A percentile compares a stretch with the other conserved stretches of the same genome.
phyloP scores from a whole-genome alignment of 2,797 vertebrate genomes.

The Falco berigora region DNA sequence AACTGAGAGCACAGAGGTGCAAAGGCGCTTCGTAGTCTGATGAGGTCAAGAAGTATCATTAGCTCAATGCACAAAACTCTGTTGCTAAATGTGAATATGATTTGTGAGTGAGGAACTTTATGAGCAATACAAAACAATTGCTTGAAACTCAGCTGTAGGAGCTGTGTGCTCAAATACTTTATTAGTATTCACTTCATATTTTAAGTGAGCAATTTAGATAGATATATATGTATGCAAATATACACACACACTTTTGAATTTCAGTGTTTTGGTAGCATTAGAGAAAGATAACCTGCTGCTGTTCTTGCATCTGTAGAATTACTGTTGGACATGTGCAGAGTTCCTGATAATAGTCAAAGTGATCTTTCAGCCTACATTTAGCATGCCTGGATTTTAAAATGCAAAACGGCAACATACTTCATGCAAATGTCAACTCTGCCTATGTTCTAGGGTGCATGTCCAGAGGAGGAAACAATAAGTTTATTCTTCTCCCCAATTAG shows the following conservation, averaged over 20 bases:
- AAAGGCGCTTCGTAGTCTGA: not conserved
- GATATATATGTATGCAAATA: not conserved
- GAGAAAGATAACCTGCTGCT: not conserved
- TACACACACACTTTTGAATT: not conserved
- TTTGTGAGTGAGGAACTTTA: not conserved
- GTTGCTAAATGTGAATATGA: not conserved
- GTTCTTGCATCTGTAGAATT: not conserved
- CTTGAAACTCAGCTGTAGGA: not conserved
- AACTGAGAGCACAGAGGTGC: not conserved
- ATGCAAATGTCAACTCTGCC: conserved; percentile 40
- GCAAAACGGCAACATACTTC: conserved; percentile 24
- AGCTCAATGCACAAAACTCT: not conserved
- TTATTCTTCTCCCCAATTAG: conserved; percentile 55
- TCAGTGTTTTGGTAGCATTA: not conserved
- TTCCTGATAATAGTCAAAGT: not conserved
- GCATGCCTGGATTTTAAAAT: conserved; percentile 39
- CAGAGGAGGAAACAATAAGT: conserved; percentile 54
- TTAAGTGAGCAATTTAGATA: not conserved
- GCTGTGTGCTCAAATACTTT: not conserved
- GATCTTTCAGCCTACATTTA: not conserved
- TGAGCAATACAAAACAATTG: not conserved
- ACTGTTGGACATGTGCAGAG: not conserved
- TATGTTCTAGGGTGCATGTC: conserved; percentile 16
- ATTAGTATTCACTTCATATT: not conserved
- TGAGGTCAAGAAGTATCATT: not conserved